phyloP scores from a whole-genome alignment of 2,113 vertebrate species.

The Microcebus murinus region DNA sequence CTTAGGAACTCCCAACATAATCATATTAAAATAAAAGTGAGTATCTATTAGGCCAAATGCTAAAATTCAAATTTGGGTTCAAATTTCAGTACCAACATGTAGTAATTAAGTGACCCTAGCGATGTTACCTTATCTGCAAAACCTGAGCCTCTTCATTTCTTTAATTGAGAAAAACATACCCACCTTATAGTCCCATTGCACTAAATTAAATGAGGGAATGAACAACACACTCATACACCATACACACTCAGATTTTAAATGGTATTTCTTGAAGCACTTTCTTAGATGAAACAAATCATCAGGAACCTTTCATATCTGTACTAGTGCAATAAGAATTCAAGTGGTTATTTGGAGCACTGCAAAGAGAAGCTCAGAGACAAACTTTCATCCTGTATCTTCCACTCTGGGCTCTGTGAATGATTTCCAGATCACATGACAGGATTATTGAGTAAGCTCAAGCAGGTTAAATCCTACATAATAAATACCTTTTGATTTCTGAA shows the following conservation, averaged over 20 bases:
- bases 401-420: background rate
- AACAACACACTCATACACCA: background rate
- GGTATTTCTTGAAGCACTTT: constrained; percentile 11
- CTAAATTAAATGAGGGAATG: constrained; percentile 34
- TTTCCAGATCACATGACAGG: background rate
- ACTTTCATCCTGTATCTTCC: background rate
- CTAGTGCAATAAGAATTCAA: constrained; percentile 3
- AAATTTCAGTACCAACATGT: constrained; percentile 27
- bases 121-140: constrained; percentile 7
- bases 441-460: background rate
- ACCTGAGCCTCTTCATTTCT: background rate
- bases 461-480: background rate
- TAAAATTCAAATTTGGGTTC: constrained; percentile 14
- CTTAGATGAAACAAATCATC: background rate
- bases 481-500: constrained; percentile 24
- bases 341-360: background rate
- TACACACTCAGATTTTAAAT: background rate
- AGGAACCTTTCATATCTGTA: background rate
- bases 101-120: background rate
- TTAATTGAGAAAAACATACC: background rate
- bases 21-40: constrained; percentile 35
- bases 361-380: background rate
- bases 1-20: background rate
- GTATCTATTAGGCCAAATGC: background rate
- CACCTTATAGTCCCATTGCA: background rate